These are phyloP conservation scores for Goniozus legneri DNA, from an alignment of 1,140 invertebrate genomes.

Conservation along the genomic window DNA sequence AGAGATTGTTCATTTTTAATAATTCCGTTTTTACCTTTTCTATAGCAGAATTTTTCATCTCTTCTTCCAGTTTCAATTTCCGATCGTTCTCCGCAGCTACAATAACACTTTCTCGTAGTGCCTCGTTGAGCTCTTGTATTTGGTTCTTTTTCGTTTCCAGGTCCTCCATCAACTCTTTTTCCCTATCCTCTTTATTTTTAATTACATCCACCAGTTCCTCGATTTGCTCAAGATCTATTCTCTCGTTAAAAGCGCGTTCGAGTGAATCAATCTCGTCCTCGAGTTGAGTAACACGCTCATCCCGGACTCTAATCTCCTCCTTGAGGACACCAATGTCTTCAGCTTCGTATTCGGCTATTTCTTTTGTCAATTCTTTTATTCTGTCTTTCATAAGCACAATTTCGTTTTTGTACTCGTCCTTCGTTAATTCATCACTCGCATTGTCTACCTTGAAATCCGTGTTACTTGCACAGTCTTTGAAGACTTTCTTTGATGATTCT, in stretches of 20 bases:
- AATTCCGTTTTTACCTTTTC: constrained; percentile 60
- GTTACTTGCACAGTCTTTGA: constrained; percentile 40
- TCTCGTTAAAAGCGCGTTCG: constrained; percentile 37
- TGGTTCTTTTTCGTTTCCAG: constrained; percentile 23
- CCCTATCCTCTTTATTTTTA: constrained; percentile 37
- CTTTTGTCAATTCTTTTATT: constrained; percentile 22
- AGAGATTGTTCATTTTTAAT: neutral
- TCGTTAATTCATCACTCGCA: constrained; percentile 32
- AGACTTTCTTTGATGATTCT: constrained; percentile 10
- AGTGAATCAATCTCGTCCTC: constrained; percentile 41
- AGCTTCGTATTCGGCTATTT: constrained; percentile 28
- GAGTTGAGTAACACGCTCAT: constrained; percentile 33
- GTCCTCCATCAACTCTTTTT: constrained; percentile 26
- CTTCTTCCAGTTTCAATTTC: constrained; percentile 62
- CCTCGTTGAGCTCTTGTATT: constrained; percentile 37
- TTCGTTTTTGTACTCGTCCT: constrained; percentile 33
- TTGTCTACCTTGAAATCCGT: constrained; percentile 39
- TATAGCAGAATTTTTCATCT: constrained; percentile 58
- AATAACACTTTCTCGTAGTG: constrained; percentile 63
- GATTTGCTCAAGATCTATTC: constrained; percentile 42
- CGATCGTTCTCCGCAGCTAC: constrained; percentile 64
- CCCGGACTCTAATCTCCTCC: constrained; percentile 37
- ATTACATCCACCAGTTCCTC: constrained; percentile 38
- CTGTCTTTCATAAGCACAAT: constrained; percentile 24
- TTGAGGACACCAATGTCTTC: constrained; percentile 33